Conservation (phyloP, 2,113 vertebrate genomes). For the Oreochromis niloticus region DNA sequence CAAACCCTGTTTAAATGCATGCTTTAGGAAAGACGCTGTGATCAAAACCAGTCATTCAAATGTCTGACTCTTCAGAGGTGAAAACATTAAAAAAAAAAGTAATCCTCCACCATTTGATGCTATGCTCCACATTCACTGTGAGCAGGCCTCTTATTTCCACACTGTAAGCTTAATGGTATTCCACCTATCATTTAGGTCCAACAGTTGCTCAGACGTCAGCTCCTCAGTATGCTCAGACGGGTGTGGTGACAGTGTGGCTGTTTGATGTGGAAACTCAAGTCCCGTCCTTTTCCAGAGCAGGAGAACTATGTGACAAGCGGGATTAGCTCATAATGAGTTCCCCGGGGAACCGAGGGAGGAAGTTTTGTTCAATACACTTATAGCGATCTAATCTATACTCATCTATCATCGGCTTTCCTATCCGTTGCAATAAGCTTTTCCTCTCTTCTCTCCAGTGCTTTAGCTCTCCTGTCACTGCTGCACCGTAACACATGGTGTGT, state of each 20-base stretch:
- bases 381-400: conserved; percentile 32
- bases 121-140: not conserved
- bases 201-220: conserved; percentile 27
- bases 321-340: conserved; percentile 67
- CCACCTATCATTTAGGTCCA: conserved; percentile 10
- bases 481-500: not conserved
- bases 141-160: conserved; percentile 21
- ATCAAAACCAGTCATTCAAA: not conserved
- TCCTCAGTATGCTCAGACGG: conserved; percentile 38
- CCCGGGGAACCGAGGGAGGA: conserved; percentile 35
- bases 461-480: not conserved
- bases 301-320: conserved; percentile 47
- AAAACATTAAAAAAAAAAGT: not conserved
- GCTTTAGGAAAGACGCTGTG: not conserved
- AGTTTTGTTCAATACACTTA: conserved; percentile 20
- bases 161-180: conserved; percentile 25
- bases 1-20: not conserved
- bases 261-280: conserved; percentile 62
- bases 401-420: not conserved
- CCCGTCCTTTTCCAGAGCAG: conserved; percentile 17
- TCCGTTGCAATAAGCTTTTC: not conserved
- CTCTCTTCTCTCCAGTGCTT: not conserved
- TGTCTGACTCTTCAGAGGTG: not conserved
- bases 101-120: not conserved
- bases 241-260: conserved; percentile 44